Evolutionary conservation across 2,113 vertebrate species (phyloP).

Genomic region (Eulemur rufifrons): DNA sequence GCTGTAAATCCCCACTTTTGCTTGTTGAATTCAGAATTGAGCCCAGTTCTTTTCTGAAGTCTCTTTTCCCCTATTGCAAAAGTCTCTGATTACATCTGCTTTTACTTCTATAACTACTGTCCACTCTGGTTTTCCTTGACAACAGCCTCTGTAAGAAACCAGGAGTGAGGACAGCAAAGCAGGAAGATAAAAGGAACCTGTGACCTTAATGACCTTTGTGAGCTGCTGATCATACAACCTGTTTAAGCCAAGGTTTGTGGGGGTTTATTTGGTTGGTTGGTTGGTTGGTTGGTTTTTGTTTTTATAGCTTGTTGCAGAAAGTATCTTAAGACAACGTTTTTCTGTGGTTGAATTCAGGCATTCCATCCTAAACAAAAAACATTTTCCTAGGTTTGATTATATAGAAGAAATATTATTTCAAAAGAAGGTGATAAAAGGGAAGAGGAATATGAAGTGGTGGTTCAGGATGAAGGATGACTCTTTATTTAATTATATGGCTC

Average conservation of each 20-base stretch:
- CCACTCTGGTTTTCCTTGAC: slow-evolving; percentile 18
- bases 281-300: not conserved
- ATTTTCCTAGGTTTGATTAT: slow-evolving; percentile 11
- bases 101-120: not conserved
- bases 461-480: not conserved
- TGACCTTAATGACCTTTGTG: not conserved
- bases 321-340: not conserved
- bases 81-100: not conserved
- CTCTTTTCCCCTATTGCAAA: not conserved
- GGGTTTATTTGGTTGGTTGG: not conserved
- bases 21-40: slow-evolving; percentile 6
- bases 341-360: not conserved
- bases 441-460: not conserved
- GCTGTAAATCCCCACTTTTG: not conserved
- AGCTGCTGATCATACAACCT: not conserved
- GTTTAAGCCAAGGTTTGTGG: not conserved
- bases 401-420: not conserved
- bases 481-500: not conserved
- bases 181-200: not conserved
- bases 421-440: not conserved
- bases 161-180: not conserved
- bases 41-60: not conserved
- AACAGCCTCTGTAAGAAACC: not conserved
- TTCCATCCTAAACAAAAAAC: not conserved
- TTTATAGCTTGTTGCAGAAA: not conserved